A percentile compares a stretch with the other conserved stretches of the same genome.
Conservation (phyloP, 1,140 invertebrate species). For the Hylaeus anthracinus region DNA sequence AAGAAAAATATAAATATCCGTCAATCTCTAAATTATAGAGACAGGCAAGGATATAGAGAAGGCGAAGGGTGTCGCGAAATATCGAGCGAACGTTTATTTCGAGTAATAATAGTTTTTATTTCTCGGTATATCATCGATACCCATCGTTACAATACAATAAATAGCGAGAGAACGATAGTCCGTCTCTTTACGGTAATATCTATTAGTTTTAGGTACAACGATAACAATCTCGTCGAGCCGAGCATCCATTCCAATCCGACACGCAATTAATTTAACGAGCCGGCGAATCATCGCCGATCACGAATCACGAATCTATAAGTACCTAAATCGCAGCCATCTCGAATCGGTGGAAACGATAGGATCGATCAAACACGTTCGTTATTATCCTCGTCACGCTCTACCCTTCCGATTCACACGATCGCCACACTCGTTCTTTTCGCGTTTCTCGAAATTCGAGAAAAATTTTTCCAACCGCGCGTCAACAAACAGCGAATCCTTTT, state of each 20-base stretch:
- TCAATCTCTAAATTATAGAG: too few relatives aligned
- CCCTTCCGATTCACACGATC: not conserved
- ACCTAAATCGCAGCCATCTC: conserved; percentile 25
- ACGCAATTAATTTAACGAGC: conserved; percentile 39
- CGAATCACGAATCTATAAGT: conserved; percentile 46
- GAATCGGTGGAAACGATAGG: conserved; percentile 35
- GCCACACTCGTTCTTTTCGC: conserved; percentile 20
- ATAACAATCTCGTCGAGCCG: conserved; percentile 56
- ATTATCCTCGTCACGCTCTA: conserved; percentile 48
- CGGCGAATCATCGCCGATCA: conserved; percentile 26
- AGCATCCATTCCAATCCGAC: conserved; percentile 33
- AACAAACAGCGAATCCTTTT: not conserved
- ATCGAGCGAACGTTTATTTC: not conserved
- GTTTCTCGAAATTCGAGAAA: not conserved
- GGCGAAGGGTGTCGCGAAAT: not conserved
- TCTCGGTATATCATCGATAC: conserved; percentile 56
- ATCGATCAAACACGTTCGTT: conserved; percentile 30
- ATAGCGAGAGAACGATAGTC: conserved; percentile 60
- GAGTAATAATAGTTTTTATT: conserved; percentile 55
- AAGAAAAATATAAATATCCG: too few relatives aligned
- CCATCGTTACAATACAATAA: conserved; percentile 66
- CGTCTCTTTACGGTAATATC: conserved; percentile 41
- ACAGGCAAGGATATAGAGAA: not conserved
- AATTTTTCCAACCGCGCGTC: not conserved
- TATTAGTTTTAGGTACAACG: conserved; percentile 53